These are phyloP conservation scores for Dicentrarchus labrax DNA, from an alignment of 2,113 vertebrate genomes.

Conservation along the genomic window DNA sequence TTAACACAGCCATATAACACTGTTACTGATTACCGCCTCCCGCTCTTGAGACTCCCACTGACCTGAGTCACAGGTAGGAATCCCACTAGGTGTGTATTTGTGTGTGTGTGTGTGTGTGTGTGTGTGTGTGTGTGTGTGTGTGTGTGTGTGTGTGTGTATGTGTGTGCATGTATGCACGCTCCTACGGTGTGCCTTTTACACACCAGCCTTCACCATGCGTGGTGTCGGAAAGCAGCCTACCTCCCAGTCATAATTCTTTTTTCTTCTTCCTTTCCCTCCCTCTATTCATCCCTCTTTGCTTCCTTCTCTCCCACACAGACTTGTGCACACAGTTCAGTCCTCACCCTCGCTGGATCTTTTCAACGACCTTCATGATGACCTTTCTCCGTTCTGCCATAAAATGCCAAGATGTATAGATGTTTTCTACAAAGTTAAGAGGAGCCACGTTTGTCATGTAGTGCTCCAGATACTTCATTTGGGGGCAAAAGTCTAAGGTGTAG, in stretches of 20 bases:
- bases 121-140: not conserved
- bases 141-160: conserved; percentile 46
- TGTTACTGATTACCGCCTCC: conserved; percentile 85
- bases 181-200: conserved; percentile 42
- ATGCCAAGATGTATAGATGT: conserved; percentile 46
- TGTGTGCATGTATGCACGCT: conserved; percentile 39
- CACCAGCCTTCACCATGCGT: conserved; percentile 16
- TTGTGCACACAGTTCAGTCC: not conserved
- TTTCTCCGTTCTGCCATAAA: conserved; percentile 73
- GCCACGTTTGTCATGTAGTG: conserved; percentile 40
- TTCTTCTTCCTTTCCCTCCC: conserved; percentile 44
- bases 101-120: conserved; percentile 10
- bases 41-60: conserved; percentile 77
- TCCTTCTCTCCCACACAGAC: conserved; percentile 51
- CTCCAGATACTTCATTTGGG: conserved; percentile 58
- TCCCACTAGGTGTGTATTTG: conserved; percentile 70
- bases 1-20: conserved; percentile 84
- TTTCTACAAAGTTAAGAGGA: conserved; percentile 63
- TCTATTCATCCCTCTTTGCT: conserved; percentile 41
- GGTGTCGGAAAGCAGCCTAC: conserved; percentile 58
- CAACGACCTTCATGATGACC: conserved; percentile 62
- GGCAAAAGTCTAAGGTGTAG: conserved; percentile 72
- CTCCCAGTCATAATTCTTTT: conserved; percentile 47
- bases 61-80: conserved; percentile 78
- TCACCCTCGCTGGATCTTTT: conserved; percentile 35